Conservation (phyloP, 1,140 invertebrate species). For the Bombus waltoni region DNA sequence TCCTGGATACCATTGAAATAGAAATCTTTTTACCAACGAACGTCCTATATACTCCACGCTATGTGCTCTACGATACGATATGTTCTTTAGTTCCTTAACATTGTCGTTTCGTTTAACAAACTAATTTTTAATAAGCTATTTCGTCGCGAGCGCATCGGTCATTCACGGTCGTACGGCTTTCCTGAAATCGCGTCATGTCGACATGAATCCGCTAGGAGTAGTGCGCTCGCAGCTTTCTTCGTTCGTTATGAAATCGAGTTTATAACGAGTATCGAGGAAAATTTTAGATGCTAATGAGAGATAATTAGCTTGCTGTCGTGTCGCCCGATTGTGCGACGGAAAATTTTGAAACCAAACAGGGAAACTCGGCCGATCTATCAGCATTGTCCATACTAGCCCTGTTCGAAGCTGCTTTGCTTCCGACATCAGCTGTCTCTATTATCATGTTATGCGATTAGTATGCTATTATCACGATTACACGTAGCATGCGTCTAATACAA, state of each 20-base stretch:
- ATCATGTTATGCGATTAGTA: conserved; percentile 8
- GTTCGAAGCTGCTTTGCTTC: neutral
- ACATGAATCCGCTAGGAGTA: neutral
- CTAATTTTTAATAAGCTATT: too few species aligned
- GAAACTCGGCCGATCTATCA: conserved; percentile 1
- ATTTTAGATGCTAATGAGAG: neutral
- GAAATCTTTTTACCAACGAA: too few species aligned
- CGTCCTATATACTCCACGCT: too few species aligned
- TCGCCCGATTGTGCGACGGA: neutral
- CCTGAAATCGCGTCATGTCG: neutral
- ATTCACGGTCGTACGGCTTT: neutral
- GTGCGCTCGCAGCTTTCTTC: neutral
- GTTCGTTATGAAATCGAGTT: neutral
- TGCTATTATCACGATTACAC: conserved; percentile 8
- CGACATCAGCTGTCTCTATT: conserved; percentile 10
- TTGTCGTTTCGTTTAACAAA: too few species aligned
- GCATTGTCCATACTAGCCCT: neutral
- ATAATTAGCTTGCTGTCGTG: neutral
- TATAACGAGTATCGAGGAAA: neutral
- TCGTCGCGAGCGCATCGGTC: too few species aligned
- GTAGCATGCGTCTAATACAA: conserved; percentile 6
- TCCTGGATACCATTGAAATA: too few species aligned
- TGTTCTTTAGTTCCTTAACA: too few species aligned
- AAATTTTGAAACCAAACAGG: conserved; percentile 31
- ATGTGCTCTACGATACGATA: too few species aligned